phyloP scores from a whole-genome alignment of 1,140 invertebrate genomes.

The Pseudomyrmex cubaensis region DNA sequence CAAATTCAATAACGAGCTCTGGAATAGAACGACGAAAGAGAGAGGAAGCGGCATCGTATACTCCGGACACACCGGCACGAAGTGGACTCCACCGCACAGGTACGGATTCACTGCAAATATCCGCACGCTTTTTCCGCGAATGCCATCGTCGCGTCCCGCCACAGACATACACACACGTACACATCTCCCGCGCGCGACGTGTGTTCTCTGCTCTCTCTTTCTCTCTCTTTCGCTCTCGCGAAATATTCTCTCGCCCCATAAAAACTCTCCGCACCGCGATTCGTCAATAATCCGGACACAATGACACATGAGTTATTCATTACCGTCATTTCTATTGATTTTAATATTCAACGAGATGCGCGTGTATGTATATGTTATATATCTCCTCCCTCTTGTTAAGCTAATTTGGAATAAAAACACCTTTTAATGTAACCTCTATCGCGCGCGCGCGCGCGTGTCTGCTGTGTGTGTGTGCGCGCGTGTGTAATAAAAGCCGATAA shows the following conservation, averaged over 20 bases:
- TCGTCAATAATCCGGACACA: not conserved
- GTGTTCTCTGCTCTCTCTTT: too few species aligned
- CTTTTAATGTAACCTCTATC: not conserved
- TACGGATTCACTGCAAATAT: slow-evolving; percentile 61
- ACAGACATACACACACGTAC: too few species aligned
- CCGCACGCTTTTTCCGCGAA: slow-evolving; percentile 28
- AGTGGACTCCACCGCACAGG: slow-evolving; percentile 67
- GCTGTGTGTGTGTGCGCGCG: not conserved
- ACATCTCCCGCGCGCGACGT: too few species aligned
- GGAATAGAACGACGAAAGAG: slow-evolving; percentile 71
- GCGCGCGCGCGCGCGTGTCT: not conserved
- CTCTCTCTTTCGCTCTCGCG: not conserved
- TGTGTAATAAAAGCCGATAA: slow-evolving; percentile 9
- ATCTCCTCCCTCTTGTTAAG: not conserved
- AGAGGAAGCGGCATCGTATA: slow-evolving; percentile 66
- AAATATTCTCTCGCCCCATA: not conserved
- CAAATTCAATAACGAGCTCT: slow-evolving; percentile 78
- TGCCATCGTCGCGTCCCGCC: not conserved
- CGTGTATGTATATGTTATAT: too few species aligned
- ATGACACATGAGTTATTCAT: not conserved
- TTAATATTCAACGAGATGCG: not conserved
- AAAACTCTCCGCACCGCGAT: not conserved
- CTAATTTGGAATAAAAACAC: not conserved
- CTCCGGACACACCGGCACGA: slow-evolving; percentile 62
- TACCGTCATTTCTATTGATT: not conserved